Conservation (phyloP, 2,113 vertebrate genomes). For the Rattus rattus region DNA sequence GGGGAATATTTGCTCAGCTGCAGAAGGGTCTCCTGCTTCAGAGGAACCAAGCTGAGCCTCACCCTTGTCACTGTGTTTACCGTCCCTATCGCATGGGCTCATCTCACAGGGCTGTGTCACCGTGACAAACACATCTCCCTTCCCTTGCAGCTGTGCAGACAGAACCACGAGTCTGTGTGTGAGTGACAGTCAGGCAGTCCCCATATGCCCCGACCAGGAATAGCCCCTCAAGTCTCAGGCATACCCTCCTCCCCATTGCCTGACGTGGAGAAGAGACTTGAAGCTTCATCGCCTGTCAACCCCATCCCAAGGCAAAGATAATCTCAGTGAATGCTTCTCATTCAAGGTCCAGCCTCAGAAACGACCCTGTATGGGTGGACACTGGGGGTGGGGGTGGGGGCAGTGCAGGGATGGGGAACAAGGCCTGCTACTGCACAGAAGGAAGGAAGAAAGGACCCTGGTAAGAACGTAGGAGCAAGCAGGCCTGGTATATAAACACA, state of each 20-base stretch:
- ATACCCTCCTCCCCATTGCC: background rate
- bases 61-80: background rate
- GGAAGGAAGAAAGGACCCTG: accelerated
- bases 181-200: no score
- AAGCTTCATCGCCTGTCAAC: background rate
- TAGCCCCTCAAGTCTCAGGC: background rate
- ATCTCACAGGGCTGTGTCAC: background rate
- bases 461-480: no score
- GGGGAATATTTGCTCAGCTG: conserved; percentile 84
- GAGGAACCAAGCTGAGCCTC: conserved; percentile 20
- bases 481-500: accelerated
- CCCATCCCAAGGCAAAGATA: background rate
- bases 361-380: no score
- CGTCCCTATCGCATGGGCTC: conserved; percentile 5
- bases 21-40: conserved; percentile 47
- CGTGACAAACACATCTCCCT: background rate
- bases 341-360: accelerated
- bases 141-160: conserved; percentile 59
- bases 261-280: background rate
- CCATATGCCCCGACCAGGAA: accelerated
- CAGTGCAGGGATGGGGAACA: accelerated
- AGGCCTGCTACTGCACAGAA: accelerated
- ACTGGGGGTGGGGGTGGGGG: accelerated
- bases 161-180: background rate
- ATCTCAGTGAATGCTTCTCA: background rate